phyloP scores from a whole-genome alignment of 1,140 invertebrate species.

The Drosophila sechellia region DNA sequence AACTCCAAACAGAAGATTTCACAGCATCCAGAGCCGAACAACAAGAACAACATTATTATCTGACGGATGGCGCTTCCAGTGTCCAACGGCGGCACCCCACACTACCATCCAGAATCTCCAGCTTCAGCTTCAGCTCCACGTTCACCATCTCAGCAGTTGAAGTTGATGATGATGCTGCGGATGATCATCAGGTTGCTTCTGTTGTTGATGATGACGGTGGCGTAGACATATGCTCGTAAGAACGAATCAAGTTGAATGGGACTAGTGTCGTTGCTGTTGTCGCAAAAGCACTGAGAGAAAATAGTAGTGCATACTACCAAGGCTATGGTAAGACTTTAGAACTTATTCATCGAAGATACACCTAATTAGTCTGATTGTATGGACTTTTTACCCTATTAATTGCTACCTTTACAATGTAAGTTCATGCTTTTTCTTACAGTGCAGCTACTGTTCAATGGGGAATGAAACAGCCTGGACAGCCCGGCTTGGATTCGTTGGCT shows the following conservation, averaged over 20 bases:
- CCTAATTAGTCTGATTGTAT: no score
- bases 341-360: no score
- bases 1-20: conserved; percentile 79
- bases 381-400: no score
- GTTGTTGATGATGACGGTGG: conserved; percentile 26
- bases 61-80: conserved; percentile 65
- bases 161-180: conserved; percentile 24
- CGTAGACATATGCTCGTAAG: conserved; percentile 50
- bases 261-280: conserved; percentile 67
- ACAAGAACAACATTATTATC: conserved; percentile 77
- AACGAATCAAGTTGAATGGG: conserved; percentile 50
- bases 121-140: conserved; percentile 5
- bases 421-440: conserved; percentile 4
- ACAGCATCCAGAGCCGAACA: conserved; percentile 62
- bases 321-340: no score
- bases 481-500: conserved; percentile 39
- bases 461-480: conserved; percentile 27
- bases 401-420: no score
- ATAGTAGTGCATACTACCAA: no score
- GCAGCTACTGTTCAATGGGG: conserved; percentile 73
- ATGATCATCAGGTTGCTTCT: conserved; percentile 20
- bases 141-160: conserved; percentile 20
- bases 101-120: conserved; percentile 14
- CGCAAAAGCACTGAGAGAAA: conserved; percentile 27
- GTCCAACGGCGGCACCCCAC: conserved; percentile 57